These are phyloP conservation scores for Galleria mellonella DNA, from an alignment of 1,140 invertebrate species.

Conservation along the genomic window DNA sequence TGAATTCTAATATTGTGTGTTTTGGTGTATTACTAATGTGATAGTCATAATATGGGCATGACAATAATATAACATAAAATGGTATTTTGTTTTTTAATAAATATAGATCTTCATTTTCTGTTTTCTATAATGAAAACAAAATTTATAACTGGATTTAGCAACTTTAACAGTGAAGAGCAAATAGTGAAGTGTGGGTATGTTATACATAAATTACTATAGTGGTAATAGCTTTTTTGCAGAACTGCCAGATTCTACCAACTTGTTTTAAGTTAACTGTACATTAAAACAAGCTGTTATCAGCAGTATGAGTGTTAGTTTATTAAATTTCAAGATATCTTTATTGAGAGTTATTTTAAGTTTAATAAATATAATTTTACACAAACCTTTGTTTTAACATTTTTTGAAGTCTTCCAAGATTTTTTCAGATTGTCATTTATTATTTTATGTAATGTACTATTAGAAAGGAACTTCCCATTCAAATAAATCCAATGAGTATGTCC, in stretches of 20 bases:
- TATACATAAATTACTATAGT: no score
- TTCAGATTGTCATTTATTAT: conserved; percentile 66
- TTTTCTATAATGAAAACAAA: conserved; percentile 12
- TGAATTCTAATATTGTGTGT: conserved; percentile 77
- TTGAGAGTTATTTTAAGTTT: no score
- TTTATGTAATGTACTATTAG: conserved; percentile 73
- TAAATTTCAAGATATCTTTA: no score
- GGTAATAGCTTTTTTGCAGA: no score
- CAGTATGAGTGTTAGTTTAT: no score
- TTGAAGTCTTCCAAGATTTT: conserved; percentile 7
- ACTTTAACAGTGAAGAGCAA: no score
- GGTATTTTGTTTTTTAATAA: conserved; percentile 55
- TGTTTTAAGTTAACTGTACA: no score
- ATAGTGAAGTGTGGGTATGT: no score
- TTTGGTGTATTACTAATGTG: conserved; percentile 73
- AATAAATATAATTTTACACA: no score
- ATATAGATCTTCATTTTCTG: conserved; percentile 22
- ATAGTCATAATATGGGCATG: conserved; percentile 75
- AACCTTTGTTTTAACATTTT: conserved; percentile 31
- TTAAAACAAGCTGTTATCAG: no score
- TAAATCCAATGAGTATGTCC: conserved; percentile 78
- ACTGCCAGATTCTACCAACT: no score
- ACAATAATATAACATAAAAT: conserved; percentile 77
- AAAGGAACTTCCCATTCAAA: conserved; percentile 77
- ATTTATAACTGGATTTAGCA: not conserved